phyloP scores from a whole-genome alignment of 2,797 vertebrate species.

The Brachyrhaphis roseni region DNA sequence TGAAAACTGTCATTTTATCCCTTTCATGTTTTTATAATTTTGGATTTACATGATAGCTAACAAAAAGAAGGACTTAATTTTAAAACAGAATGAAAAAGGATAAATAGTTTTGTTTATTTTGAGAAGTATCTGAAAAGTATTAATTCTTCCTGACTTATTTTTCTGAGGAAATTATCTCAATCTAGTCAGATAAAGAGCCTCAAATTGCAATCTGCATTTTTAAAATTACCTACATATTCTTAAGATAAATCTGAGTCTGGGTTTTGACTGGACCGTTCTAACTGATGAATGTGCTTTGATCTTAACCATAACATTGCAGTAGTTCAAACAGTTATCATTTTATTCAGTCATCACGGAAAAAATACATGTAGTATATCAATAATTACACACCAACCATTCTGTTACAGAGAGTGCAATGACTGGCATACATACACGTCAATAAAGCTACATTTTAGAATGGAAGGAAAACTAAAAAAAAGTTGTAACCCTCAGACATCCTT shows the following conservation, averaged over 20 bases:
- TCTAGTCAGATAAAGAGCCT: background rate
- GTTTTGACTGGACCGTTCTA: background rate
- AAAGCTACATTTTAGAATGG: background rate
- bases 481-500: background rate
- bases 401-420: background rate
- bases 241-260: background rate
- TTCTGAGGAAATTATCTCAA: background rate
- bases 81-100: background rate
- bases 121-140: background rate
- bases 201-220: background rate
- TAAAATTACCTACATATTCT: background rate
- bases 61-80: background rate
- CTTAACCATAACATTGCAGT: background rate
- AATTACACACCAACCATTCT: background rate
- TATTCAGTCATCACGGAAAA: background rate
- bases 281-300: background rate
- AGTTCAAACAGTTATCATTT: background rate
- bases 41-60: background rate
- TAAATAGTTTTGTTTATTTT: background rate
- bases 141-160: background rate
- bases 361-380: background rate
- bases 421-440: background rate
- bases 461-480: background rate
- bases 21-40: background rate
- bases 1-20: background rate